Evolutionary conservation across 2,797 vertebrate genomes (phyloP), one percentile per base, ranked within the genome.

Genomic region (Scomberomorus guttatus): DNA sequence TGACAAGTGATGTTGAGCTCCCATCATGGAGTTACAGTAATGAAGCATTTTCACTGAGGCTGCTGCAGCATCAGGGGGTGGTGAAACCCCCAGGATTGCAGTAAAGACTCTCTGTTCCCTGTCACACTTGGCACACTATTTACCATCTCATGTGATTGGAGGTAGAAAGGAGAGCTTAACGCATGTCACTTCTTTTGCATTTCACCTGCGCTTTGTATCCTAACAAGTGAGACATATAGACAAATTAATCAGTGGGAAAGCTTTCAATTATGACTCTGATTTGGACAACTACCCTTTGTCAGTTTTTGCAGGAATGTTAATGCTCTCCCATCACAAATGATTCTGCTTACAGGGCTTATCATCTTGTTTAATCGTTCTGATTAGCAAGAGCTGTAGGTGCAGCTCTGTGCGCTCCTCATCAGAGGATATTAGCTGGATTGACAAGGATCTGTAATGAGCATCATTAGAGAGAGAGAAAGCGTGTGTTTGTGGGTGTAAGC

Each of bases 11-110:
- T 76, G 72, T 69, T 75, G 85, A 84, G 84, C 75, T 89, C 67
- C 80, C 71, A 80, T 87, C 79, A 83, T 62, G 67, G 65, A 91
- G 80, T 52, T 77, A 87, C 86, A 75, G 73, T 80, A 88, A 92
- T 90, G 87, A 87, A 87, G 81, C 74, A 72, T 84, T 84, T 81
- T 80, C 73, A 79, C 39, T 2, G 76, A 77, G 74, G 46, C 72
- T 57, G 74, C 77, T 62, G 77, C 59, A 57, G 79, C 67, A 52
- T 87, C 72, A 69, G 80, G 79, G 77, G 77, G 81, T 48, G 79
- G 69, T 13, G 70, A 54, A 82, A 79, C 82, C 63, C 46, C 73
- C 58, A 5, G 7, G 73, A 83, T 69, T 72, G 78, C 61, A 88
- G 83, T 84, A 77, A 80, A 80, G 66, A 79, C 83, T 82, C 61